Evolutionary conservation across 2,888 invertebrate genomes (phyloP), one percentile per base, ranked within the genome.

Genomic region (Apotomis turbidana): DNA sequence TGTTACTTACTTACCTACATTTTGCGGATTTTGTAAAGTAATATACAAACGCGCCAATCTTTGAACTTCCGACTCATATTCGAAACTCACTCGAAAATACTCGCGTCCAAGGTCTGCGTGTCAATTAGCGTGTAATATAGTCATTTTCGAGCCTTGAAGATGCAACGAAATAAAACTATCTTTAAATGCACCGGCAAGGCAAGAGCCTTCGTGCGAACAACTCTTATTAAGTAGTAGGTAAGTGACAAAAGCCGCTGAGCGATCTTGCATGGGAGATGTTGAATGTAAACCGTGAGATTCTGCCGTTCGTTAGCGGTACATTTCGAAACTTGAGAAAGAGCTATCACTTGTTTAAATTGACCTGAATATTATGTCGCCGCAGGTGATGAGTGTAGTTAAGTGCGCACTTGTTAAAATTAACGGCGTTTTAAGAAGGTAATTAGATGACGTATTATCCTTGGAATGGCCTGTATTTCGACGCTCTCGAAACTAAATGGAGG

Each of bases 241-340:
- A 27, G 54, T 64, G 54, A 6, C 59, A 49, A 66, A 10, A 38
- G 46, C 13, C 55, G 49, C 12, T 58, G 36, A 55, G 51, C 57
- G 61, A 57, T 71, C 38, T 71, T 67, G 61, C 67, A 57, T 67
- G 57, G 57, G 51, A 62, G 10, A 68, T 57, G 49, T 54, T n/a
- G n/a, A 62, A 72, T 58, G 68, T 68, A 57, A 68, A 72, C 72
- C 72, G 72, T 72, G 72, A 63, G 72, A 72, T 46, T 62, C 36
- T 44, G 68, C 54, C 57, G 57, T 52, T 60, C 57, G 51, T 52
- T 72, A 72, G 58, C 72, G 72, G 72, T 72, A 54, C 46, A 63
- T 72, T 71, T 68, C 36, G 57, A 61, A 72, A 68, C 59, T 54
- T 59, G 72, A 68, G 72, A 68, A 72, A 68, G 72, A 68, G 62